These are phyloP conservation scores for Ctenodactylus gundi DNA, from an alignment of 2,113 vertebrate genomes.

Conservation along the genomic window DNA sequence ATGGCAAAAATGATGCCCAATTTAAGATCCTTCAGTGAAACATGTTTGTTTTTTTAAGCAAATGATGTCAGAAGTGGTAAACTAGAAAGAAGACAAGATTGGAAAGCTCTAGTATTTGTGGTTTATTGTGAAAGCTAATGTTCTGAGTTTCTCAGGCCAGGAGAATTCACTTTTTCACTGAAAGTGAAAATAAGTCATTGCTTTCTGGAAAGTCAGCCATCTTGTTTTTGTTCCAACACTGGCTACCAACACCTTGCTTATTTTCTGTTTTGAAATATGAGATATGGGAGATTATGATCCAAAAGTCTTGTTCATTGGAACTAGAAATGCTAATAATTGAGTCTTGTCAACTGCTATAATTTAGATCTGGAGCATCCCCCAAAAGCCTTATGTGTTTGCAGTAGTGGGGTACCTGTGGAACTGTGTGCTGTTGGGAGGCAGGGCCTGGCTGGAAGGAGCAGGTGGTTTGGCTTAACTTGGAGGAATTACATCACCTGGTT, in stretches of 20 bases:
- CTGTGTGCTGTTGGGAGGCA: too few species aligned
- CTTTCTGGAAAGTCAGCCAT: conserved; percentile 22
- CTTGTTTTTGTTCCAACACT: background rate
- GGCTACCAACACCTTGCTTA: background rate
- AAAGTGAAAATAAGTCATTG: background rate
- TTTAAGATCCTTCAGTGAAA: background rate
- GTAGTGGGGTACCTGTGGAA: too few species aligned
- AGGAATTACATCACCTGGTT: too few species aligned
- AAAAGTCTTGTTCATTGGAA: background rate
- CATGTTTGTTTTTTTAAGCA: background rate
- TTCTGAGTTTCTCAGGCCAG: conserved; percentile 33
- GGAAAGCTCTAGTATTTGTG: conserved; percentile 11
- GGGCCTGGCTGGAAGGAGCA: too few species aligned
- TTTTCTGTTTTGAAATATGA: background rate
- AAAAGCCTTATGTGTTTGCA: too few species aligned
- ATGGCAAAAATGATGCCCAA: background rate
- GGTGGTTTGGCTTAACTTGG: too few species aligned
- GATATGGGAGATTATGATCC: background rate
- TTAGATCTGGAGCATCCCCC: too few species aligned
- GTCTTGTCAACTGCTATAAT: too few species aligned
- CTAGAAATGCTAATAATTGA: background rate
- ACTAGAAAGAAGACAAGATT: background rate
- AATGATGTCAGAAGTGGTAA: background rate
- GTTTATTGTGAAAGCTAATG: conserved; percentile 40
- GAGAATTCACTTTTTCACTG: background rate